phyloP scores from a whole-genome alignment of 2,797 vertebrate species.

The Sorex maritimensis region DNA sequence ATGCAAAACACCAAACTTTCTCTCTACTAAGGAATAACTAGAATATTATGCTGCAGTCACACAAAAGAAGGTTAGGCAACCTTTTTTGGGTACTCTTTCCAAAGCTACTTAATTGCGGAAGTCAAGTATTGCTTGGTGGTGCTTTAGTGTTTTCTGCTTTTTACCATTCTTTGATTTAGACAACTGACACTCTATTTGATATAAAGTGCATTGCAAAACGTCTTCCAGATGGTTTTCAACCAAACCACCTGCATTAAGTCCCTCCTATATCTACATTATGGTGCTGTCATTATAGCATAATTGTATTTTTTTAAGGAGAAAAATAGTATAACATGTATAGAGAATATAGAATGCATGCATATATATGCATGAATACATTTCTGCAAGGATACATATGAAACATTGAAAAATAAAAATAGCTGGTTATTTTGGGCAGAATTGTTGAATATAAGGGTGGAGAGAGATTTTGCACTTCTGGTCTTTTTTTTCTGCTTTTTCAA shows the following conservation, averaged over 20 bases:
- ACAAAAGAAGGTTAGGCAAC: neutral
- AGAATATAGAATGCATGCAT: neutral
- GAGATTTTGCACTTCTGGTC: neutral
- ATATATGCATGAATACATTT: neutral
- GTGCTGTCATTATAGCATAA: neutral
- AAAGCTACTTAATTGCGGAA: neutral
- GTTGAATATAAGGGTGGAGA: neutral
- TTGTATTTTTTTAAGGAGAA: conserved; percentile 7
- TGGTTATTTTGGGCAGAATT: conserved; percentile 6
- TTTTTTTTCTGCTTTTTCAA: conserved; percentile 15
- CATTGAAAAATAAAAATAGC: neutral
- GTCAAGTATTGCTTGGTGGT: neutral
- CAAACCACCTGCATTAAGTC: neutral
- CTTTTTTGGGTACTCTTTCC: neutral
- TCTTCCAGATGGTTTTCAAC: neutral
- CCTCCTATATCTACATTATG: neutral
- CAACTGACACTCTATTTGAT: neutral
- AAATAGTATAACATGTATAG: conserved; percentile 13
- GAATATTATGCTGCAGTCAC: neutral
- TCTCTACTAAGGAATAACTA: neutral
- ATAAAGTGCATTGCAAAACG: neutral
- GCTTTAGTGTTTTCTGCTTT: neutral
- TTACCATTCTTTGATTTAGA: neutral
- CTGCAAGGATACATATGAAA: neutral
- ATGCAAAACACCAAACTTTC: neutral